Conservation (phyloP, 1,140 invertebrate genomes). For the Gerris buenoi region DNA sequence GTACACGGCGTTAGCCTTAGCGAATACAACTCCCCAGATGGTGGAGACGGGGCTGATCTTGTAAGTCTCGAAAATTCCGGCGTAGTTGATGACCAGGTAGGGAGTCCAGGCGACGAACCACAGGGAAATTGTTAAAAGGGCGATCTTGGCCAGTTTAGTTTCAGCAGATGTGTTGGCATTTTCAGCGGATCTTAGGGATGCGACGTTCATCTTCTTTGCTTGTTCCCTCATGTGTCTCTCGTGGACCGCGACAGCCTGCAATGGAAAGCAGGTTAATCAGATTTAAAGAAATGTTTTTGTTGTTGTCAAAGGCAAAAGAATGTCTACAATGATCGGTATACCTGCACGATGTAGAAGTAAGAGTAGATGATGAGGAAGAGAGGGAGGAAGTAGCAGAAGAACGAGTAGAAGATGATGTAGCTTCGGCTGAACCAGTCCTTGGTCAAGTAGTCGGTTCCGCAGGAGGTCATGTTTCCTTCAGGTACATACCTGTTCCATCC, state of each 20-base stretch:
- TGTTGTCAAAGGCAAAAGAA: too few species aligned
- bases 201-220: slow-evolving; percentile 73
- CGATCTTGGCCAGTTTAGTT: slow-evolving; percentile 62
- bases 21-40: slow-evolving; percentile 64
- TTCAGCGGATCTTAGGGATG: slow-evolving; percentile 53
- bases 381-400: slow-evolving; percentile 55
- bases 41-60: slow-evolving; percentile 54
- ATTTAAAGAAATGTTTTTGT: too few species aligned
- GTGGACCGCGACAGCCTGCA: slow-evolving; percentile 56
- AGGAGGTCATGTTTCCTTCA: slow-evolving; percentile 75
- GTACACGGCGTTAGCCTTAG: slow-evolving; percentile 61
- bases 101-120: slow-evolving; percentile 78
- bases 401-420: slow-evolving; percentile 52
- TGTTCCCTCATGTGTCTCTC: slow-evolving; percentile 68
- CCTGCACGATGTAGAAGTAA: slow-evolving; percentile 62
- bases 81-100: slow-evolving; percentile 63
- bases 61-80: slow-evolving; percentile 49
- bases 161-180: slow-evolving; percentile 49
- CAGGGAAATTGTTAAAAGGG: slow-evolving; percentile 61
- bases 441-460: slow-evolving; percentile 66
- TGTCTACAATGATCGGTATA: too few species aligned
- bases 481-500: slow-evolving; percentile 74
- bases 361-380: slow-evolving; percentile 55
- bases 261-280: too few species aligned
- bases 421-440: slow-evolving; percentile 46